Base-by-base conservation (phyloP, 2,113 vertebrate species). In the Notarius quadriscutis region DNA sequence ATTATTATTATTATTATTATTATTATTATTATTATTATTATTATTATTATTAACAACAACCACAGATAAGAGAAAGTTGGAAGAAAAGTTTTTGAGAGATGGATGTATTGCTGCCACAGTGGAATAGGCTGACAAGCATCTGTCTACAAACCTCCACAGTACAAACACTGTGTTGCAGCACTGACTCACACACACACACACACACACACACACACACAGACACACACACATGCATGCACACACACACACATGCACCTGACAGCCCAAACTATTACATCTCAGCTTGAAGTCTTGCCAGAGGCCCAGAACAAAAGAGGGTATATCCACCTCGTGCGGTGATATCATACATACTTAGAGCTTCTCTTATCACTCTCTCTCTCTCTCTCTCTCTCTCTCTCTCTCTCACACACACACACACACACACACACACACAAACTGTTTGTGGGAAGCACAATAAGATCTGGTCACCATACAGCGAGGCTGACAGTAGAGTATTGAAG, bases 401-500 rank as follows among this genome's bases (percentile, higher is more conserved):
- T n/a, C n/a, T n/a, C 34, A 90, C 84, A 84, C 71, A 87, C 78
- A 22, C 72, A 62, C 67, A 62, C 72, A 72, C 81, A 81, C 74
- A 81, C 81, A 78, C 65, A 86, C 60, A 88, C 79, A 78, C 78
- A 84, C 78, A 88, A 71, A 83, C 58, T 88, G 88, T 88, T 86
- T 91, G 90, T 89, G 87, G 25, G 83, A 89, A 91, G 92, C 89
- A 95, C 94, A 95, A 95, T 94, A 93, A 93, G 94, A 94, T 95
- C 92, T 89, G 94, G 90, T 94, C 93, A 90, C 94, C 94, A 95
- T 94, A 94, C 93, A 95, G 93, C 93, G 90, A 83, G 65, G 79
- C 69, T 93, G 92, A 94, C 93, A 94, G 92, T 91, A 92, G 92
- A 94, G 92, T 92, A 95, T 92, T 95, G 93, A 95, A 93, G 91